These are phyloP conservation scores for Phalacrocorax pelagicus DNA, from an alignment of 2,113 vertebrate genomes.

Conservation along the genomic window DNA sequence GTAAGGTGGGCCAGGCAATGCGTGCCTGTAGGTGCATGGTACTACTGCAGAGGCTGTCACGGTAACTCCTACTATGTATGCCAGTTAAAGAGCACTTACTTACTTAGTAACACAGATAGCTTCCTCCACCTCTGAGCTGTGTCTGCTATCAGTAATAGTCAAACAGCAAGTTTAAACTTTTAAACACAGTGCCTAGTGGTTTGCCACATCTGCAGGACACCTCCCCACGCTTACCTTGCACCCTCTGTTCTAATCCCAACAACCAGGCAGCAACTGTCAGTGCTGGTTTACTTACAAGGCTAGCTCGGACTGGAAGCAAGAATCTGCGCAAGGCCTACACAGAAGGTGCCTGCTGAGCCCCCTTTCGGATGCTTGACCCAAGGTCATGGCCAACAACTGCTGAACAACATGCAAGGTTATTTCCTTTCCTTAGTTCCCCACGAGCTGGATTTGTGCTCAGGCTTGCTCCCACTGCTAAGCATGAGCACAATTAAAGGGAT, in stretches of 20 bases:
- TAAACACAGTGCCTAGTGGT: background rate
- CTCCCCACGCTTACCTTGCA: fast-evolving
- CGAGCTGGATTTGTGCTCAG: background rate
- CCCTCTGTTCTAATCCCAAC: too few relatives aligned
- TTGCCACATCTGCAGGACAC: background rate
- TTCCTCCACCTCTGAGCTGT: background rate
- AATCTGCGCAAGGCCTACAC: too few relatives aligned
- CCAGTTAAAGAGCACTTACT: background rate
- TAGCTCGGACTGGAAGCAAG: background rate
- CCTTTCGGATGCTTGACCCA: background rate
- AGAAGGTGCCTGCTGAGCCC: background rate
- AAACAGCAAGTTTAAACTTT: background rate
- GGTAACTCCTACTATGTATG: background rate
- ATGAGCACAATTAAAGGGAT: too few relatives aligned
- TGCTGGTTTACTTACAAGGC: too few relatives aligned
- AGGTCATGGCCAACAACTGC: background rate
- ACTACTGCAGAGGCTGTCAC: background rate
- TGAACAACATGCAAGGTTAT: background rate
- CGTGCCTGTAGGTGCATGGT: fast-evolving
- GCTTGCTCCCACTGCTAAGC: background rate
- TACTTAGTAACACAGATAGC: too few relatives aligned
- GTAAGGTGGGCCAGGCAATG: background rate
- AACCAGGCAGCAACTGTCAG: background rate
- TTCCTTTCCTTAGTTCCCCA: background rate
- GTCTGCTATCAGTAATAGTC: background rate